Percentiles rank a stretch among this genome's conserved stretches.
Evolutionary conservation across 2,888 invertebrate genomes (phyloP).

Genomic region (Orchestes rusci): DNA sequence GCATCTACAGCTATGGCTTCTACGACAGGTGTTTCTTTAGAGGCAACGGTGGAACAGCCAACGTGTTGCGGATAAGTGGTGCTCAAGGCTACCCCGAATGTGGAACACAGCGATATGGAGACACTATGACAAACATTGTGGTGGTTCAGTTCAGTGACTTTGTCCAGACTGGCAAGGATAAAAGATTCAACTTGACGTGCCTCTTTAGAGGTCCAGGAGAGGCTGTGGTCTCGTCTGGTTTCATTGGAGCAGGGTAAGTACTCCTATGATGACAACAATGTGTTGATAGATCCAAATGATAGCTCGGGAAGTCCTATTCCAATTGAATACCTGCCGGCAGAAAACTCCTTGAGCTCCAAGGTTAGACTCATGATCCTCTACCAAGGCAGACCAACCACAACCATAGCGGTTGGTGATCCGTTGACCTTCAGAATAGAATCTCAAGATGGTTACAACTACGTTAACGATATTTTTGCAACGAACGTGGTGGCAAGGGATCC

Average conservation of each 20-base stretch:
- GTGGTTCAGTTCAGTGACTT: slow-evolving; percentile 91
- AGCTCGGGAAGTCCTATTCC: slow-evolving; percentile 89
- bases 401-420: slow-evolving; percentile 89
- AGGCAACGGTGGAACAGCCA: slow-evolving; percentile 79
- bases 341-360: slow-evolving; percentile 83
- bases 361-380: slow-evolving; percentile 80
- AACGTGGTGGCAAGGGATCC: slow-evolving; percentile 90
- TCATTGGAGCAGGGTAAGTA: slow-evolving; percentile 74
- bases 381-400: slow-evolving; percentile 85
- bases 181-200: slow-evolving; percentile 88
- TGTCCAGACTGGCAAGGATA: slow-evolving; percentile 85
- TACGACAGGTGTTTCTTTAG: slow-evolving; percentile 88
- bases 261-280: background rate
- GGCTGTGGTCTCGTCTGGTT: slow-evolving; percentile 87
- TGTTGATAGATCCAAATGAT: too few species aligned
- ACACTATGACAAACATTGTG: slow-evolving; percentile 89
- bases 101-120: slow-evolving; percentile 79
- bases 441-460: slow-evolving; percentile 82
- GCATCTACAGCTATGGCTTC: slow-evolving; percentile 87
- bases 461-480: slow-evolving; percentile 85
- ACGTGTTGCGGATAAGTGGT: slow-evolving; percentile 78
- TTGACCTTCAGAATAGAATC: slow-evolving; percentile 83
- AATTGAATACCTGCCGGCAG: slow-evolving; percentile 86
- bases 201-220: slow-evolving; percentile 87
- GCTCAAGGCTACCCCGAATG: slow-evolving; percentile 91